Evolutionary conservation across 2,888 invertebrate genomes (phyloP).

Genomic region (Selenia dentaria): DNA sequence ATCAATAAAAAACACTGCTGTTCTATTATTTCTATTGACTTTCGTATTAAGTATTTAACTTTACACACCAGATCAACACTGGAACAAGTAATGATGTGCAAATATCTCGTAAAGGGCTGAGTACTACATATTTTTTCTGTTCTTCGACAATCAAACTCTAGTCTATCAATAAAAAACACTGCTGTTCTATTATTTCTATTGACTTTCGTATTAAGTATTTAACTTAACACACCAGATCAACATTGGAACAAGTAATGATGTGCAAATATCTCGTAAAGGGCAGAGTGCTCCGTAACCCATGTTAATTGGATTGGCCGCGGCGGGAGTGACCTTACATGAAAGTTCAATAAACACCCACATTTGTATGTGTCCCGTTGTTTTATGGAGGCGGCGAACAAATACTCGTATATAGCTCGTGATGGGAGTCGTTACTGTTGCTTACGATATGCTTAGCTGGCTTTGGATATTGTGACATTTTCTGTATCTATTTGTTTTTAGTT

Average conservation of each 20-base stretch:
- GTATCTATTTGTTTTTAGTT: too few species aligned
- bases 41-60: too few species aligned
- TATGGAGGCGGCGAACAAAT: slow-evolving; percentile 12
- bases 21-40: too few species aligned
- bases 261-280: slow-evolving; percentile 14
- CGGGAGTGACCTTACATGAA: slow-evolving; percentile 13
- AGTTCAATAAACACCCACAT: slow-evolving; percentile 16
- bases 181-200: too few species aligned
- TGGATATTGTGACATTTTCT: too few species aligned
- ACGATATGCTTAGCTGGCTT: too few species aligned
- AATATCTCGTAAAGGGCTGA: slow-evolving; percentile 11
- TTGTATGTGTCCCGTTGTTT: slow-evolving; percentile 9
- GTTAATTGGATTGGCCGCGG: slow-evolving; percentile 14
- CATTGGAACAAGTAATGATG: slow-evolving; percentile 9
- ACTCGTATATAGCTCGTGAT: slow-evolving; percentile 3
- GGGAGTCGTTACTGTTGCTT: slow-evolving; percentile 1
- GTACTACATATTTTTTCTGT: slow-evolving; percentile 4
- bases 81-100: slow-evolving; percentile 11
- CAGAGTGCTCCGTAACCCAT: slow-evolving; percentile 9
- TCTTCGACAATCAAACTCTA: too few species aligned
- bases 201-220: too few species aligned
- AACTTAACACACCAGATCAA: too few species aligned
- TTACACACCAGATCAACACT: too few species aligned
- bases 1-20: too few species aligned
- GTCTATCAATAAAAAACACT: too few species aligned